Evolutionary conservation across 1,140 invertebrate species (phyloP).

Genomic region (Diachasma alloeum): DNA sequence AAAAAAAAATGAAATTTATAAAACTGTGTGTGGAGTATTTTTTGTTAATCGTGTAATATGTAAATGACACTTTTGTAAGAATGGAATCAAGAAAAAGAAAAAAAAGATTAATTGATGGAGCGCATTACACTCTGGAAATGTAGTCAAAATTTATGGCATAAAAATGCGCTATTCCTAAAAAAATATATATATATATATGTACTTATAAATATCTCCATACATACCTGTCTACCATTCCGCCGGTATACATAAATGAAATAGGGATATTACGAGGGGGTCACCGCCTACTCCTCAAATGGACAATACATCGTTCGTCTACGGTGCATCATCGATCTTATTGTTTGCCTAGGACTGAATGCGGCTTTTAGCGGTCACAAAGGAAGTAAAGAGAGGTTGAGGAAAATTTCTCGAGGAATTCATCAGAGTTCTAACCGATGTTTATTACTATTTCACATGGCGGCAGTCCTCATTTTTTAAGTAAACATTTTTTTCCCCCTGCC

Average conservation of each 20-base stretch:
- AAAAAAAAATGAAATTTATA: too few species aligned
- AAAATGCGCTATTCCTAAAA: too few species aligned
- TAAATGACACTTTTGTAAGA: too few species aligned
- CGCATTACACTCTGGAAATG: too few species aligned
- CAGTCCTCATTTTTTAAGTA: neutral
- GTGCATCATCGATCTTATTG: conserved; percentile 52
- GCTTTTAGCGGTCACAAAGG: conserved; percentile 20
- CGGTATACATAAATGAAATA: neutral
- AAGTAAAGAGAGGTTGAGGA: neutral
- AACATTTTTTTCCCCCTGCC: neutral
- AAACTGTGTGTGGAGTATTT: too few species aligned
- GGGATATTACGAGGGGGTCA: neutral
- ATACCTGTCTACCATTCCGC: neutral
- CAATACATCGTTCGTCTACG: conserved; percentile 42
- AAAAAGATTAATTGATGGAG: too few species aligned
- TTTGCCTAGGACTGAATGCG: conserved; percentile 39
- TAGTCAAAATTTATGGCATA: too few species aligned
- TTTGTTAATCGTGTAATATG: too few species aligned
- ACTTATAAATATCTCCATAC: neutral
- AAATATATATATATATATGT: neutral
- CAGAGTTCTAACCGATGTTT: neutral
- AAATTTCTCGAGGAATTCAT: neutral
- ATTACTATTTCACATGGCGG: neutral
- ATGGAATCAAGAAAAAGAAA: too few species aligned
- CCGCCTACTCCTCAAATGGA: conserved; percentile 34